phyloP scores from a whole-genome alignment of 2,797 vertebrate species.

The Chloroceryle inda region DNA sequence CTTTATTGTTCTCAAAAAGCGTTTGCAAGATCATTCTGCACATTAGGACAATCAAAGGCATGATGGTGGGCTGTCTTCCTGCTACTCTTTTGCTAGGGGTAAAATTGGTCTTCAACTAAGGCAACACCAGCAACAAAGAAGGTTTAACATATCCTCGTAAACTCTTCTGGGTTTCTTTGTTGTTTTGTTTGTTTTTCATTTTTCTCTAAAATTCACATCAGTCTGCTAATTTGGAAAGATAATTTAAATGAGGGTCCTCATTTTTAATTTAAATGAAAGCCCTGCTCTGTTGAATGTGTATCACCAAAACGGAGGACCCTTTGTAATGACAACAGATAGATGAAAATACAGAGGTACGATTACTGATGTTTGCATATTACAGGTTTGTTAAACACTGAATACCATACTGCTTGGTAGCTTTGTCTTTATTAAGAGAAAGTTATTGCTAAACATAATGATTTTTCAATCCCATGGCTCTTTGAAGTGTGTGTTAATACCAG shows the following conservation, averaged over 20 bases:
- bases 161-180: background rate
- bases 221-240: background rate
- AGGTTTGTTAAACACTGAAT: background rate
- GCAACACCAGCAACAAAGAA: background rate
- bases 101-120: background rate
- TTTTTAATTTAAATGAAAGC: background rate
- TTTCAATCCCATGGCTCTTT: background rate
- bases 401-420: background rate
- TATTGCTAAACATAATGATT: background rate
- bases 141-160: accelerated
- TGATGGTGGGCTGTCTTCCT: background rate
- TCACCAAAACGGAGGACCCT: background rate
- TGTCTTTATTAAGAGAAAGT: background rate
- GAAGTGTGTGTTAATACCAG: background rate
- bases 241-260: background rate
- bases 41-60: background rate
- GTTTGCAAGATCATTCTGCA: background rate
- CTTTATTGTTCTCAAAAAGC: background rate
- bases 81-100: background rate
- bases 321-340: background rate
- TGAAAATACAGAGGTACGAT: background rate
- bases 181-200: background rate
- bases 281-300: accelerated
- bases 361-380: background rate
- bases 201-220: background rate